Evolutionary conservation across 1,140 invertebrate genomes (phyloP).

Genomic region (Parasteatoda tepidariorum): DNA sequence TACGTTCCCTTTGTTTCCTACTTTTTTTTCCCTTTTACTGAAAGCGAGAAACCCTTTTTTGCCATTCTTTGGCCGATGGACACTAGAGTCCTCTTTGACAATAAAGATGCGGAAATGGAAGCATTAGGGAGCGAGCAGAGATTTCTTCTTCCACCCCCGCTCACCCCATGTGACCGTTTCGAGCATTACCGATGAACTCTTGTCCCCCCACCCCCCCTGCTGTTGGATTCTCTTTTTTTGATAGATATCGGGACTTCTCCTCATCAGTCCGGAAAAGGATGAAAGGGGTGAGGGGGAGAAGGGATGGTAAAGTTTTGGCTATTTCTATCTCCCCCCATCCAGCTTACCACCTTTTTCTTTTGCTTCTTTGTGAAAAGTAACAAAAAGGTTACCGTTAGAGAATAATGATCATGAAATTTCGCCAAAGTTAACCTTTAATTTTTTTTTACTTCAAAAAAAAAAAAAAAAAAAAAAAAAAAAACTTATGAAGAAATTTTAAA

Average conservation of each 20-base stretch:
- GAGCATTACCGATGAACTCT: constrained; percentile 22
- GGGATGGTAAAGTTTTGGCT: neutral
- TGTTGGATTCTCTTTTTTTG: constrained; percentile 15
- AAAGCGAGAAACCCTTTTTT: neutral
- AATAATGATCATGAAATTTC: too few relatives aligned
- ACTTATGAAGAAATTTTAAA: too few relatives aligned
- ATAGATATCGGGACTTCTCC: constrained; percentile 41
- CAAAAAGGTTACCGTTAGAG: neutral
- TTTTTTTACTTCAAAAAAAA: too few relatives aligned
- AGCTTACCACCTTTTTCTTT: neutral
- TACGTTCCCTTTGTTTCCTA: neutral
- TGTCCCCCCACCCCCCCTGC: neutral
- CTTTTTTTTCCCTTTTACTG: neutral
- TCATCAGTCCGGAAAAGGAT: constrained; percentile 30
- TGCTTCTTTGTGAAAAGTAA: neutral
- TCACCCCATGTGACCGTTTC: constrained; percentile 29
- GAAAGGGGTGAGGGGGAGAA: neutral
- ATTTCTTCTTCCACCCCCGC: neutral
- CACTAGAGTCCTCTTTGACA: constrained; percentile 5
- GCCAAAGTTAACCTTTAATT: too few relatives aligned
- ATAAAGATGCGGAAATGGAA: constrained; percentile 56
- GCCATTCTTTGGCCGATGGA: neutral
- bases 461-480: too few relatives aligned
- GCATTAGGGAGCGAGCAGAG: constrained; percentile 38
- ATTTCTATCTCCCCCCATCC: neutral